Conservation (phyloP, 2,888 invertebrate genomes). For the Drosophila mettleri region DNA sequence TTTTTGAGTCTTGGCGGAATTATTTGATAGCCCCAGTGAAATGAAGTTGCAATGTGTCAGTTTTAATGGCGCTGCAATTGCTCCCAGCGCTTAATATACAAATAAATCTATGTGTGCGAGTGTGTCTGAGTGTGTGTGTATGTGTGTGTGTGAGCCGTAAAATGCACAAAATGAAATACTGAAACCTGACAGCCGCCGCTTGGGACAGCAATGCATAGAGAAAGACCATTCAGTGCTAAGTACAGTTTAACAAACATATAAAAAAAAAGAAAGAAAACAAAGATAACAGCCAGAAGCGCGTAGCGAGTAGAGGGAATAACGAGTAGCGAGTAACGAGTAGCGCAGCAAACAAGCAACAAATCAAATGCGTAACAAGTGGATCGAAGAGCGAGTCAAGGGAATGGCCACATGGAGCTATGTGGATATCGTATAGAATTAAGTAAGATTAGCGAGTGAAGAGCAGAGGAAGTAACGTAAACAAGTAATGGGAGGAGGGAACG, state of each 20-base stretch:
- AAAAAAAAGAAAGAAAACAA: not conserved
- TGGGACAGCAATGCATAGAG: constrained; percentile 37
- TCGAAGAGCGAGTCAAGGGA: not conserved
- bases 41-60: constrained; percentile 77
- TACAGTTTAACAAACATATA: constrained; percentile 28
- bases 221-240: constrained; percentile 58
- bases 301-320: not conserved
- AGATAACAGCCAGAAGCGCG: not conserved
- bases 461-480: constrained; percentile 5
- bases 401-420: too few relatives aligned
- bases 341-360: not conserved
- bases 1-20: constrained; percentile 49
- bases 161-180: constrained; percentile 50
- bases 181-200: constrained; percentile 30
- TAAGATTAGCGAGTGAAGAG: not conserved
- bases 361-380: not conserved
- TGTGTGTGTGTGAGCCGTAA: constrained; percentile 21
- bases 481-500: not conserved
- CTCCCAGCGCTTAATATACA: constrained; percentile 63
- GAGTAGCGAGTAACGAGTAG: not conserved
- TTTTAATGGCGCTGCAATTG: constrained; percentile 76
- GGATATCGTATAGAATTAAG: too few relatives aligned
- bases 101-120: constrained; percentile 14
- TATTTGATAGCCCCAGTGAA: constrained; percentile 61
- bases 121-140: not conserved